Conservation (phyloP, 1,140 invertebrate genomes). For the Centruroides sculpturatus region DNA sequence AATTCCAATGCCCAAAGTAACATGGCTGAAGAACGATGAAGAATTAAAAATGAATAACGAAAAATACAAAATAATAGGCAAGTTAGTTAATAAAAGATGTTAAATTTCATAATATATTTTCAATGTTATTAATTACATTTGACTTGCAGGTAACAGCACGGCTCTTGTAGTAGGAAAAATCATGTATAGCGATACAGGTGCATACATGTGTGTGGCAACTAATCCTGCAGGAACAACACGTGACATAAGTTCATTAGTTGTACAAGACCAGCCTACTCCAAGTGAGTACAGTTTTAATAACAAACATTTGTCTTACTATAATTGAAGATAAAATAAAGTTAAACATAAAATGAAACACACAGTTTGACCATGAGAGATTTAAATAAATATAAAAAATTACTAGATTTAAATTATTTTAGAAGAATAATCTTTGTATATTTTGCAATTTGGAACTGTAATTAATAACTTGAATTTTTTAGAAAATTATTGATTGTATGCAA, state of each 20-base stretch:
- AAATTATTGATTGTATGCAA: no score
- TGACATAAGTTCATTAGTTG: conserved; percentile 55
- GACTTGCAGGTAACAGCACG: conserved; percentile 40
- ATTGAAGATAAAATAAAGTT: no score
- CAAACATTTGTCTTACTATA: no score
- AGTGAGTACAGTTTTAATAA: conserved; percentile 31
- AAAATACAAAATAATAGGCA: conserved; percentile 48
- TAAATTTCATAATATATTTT: not conserved
- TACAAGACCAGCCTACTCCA: conserved; percentile 49
- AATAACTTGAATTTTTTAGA: no score
- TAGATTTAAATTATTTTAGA: no score
- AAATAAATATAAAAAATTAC: no score
- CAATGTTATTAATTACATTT: not conserved
- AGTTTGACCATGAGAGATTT: no score
- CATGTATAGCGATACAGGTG: conserved; percentile 54
- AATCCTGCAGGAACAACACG: conserved; percentile 51
- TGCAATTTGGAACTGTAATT: no score
- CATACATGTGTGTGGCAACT: conserved; percentile 59
- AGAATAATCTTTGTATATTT: no score
- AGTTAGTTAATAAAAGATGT: not conserved
- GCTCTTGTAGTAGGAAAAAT: conserved; percentile 48
- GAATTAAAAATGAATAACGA: conserved; percentile 35
- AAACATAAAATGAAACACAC: no score
- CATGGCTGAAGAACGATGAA: conserved; percentile 60
- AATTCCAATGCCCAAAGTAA: conserved; percentile 40